Percentiles rank a stretch among this genome's conserved stretches.
These are phyloP conservation scores for Agriotes lineatus DNA, from an alignment of 2,888 invertebrate genomes.

Conservation along the genomic window DNA sequence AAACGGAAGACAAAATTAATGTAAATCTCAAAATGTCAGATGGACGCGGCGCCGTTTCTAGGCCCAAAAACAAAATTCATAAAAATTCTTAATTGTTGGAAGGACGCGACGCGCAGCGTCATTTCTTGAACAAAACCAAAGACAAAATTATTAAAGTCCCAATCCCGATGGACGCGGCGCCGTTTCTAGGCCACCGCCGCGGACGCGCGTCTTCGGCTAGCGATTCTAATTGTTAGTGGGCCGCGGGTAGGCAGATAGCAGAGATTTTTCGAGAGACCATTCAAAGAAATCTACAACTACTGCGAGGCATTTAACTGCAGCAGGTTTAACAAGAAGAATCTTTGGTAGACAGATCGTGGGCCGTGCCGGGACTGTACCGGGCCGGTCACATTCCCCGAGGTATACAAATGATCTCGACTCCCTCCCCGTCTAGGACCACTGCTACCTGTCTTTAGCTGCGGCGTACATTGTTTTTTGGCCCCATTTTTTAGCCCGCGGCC, in stretches of 20 bases:
- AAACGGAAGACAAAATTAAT: no score
- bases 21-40: no score
- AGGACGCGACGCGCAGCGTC: no score
- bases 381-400: slow-evolving; percentile 66
- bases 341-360: slow-evolving; percentile 54
- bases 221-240: slow-evolving; percentile 10
- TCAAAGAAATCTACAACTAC: slow-evolving; percentile 37
- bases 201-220: not conserved
- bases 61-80: no score
- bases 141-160: no score
- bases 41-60: no score
- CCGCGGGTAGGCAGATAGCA: slow-evolving; percentile 1
- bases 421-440: slow-evolving; percentile 52
- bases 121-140: no score
- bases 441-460: slow-evolving; percentile 67
- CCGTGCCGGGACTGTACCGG: slow-evolving; percentile 64
- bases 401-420: slow-evolving; percentile 67
- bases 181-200: no score
- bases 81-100: no score
- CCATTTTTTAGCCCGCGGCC: slow-evolving; percentile 60
- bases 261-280: slow-evolving; percentile 31
- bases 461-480: slow-evolving; percentile 63
- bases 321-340: slow-evolving; percentile 41
- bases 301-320: slow-evolving; percentile 41
- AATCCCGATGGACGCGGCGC: not conserved